Evolutionary conservation across 2,113 vertebrate genomes (phyloP).

Genomic region (Globicephala melas): DNA sequence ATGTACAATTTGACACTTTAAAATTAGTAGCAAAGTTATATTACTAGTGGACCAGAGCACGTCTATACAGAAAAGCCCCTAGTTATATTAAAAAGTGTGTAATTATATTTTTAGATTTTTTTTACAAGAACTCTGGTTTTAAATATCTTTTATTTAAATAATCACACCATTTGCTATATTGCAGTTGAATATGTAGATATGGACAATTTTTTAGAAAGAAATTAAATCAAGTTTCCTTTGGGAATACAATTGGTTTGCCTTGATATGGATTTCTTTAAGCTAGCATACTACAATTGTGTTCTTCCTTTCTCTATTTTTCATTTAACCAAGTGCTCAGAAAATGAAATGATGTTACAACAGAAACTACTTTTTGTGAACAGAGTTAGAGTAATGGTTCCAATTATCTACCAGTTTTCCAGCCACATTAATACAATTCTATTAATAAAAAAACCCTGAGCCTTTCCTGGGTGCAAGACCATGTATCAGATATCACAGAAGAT

Average conservation of each 20-base stretch:
- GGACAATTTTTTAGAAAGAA: not conserved
- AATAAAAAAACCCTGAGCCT: not conserved
- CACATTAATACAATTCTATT: not conserved
- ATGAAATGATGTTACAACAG: not conserved
- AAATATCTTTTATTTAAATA: slow-evolving; percentile 19
- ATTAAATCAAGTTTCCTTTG: not conserved
- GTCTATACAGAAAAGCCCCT: not conserved
- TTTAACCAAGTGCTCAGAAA: not conserved
- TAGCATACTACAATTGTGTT: not conserved
- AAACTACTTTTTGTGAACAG: not conserved
- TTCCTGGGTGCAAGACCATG: not conserved
- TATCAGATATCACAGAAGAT: not conserved
- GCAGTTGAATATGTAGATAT: not conserved
- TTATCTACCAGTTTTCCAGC: not conserved
- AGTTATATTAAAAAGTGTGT: not conserved
- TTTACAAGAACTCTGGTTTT: not conserved
- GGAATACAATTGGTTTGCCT: not conserved
- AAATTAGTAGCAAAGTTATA: not conserved
- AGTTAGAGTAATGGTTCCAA: not conserved
- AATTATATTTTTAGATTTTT: not conserved
- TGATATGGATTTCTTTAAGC: not conserved
- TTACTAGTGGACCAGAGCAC: not conserved
- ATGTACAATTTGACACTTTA: not conserved
- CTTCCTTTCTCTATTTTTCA: slow-evolving; percentile 7
- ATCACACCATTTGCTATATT: not conserved